Evolutionary conservation across 2,797 vertebrate genomes (phyloP), one percentile per base, ranked within the genome.

Genomic region (Notolabrus celidotus): DNA sequence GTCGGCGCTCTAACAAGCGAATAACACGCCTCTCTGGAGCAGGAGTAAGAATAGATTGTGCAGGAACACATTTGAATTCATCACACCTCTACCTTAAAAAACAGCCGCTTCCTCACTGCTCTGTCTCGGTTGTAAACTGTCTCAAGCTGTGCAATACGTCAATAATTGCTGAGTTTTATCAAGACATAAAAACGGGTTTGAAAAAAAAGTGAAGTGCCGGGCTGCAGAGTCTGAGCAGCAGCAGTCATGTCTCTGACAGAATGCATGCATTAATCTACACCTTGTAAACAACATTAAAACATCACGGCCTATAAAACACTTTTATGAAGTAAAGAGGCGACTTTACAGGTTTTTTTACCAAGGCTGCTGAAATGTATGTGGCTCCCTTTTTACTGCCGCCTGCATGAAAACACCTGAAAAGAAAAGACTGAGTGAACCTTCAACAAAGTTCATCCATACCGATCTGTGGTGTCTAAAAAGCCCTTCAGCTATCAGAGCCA

Each of bases 231-330:
- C 84, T 93, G 86, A 88, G 82, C 75, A 63, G 74, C 82, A 78
- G 71, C 76, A 85, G 62, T 79, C 71, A 52, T 70, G 81, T 85
- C n/a, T 60, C 72, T 78, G 84, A 88, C 79, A 75, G 71, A 83
- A 86, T 77, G 29, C 81, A 67, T 81, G 71, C 49, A 77, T 85
- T 86, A 80, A 90, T 84, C 83, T 85, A 89, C 93, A 91, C 83
- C 90, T 69, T 79, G 86, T 94, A 96, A 96, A 95, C 90, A 95
- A 88, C 62, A 73, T 94, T 93, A 95, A 93, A 95, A 87, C 89
- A 89, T 86, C 90, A 90, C 82, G 65, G 79, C 79, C 84, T 77
- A 85, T 94, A 93, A 93, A 95, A 74, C 60, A 91, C 19, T 87
- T 96, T 96, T 93, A 95, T 89, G 80, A 94, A 95, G 88, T 88